Evolutionary conservation across 2,888 invertebrate genomes (phyloP).

Genomic region (Rhingia campestris): DNA sequence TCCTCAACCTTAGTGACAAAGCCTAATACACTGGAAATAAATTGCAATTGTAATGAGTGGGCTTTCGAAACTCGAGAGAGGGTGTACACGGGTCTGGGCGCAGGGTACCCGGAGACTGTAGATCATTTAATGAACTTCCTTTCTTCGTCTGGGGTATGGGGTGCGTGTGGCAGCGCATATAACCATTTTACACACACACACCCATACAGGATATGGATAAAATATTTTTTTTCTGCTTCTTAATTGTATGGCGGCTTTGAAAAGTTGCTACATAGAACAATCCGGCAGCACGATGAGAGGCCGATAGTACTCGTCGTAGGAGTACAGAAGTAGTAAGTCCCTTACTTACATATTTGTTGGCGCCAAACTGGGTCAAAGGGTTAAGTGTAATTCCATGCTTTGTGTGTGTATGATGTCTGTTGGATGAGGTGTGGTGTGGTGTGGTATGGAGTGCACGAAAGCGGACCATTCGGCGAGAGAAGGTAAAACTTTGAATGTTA

Average conservation of each 20-base stretch:
- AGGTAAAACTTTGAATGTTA: constrained; percentile 66
- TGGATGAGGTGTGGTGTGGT: neutral
- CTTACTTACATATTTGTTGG: constrained; percentile 62
- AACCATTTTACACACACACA: neutral
- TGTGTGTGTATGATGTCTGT: constrained; percentile 12
- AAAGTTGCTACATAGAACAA: constrained; percentile 62
- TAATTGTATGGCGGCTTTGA: constrained; percentile 63
- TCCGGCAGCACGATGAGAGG: constrained; percentile 55
- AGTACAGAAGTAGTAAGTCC: constrained; percentile 48
- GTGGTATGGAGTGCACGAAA: neutral
- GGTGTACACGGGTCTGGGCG: neutral
- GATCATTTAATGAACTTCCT: constrained; percentile 73
- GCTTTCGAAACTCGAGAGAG: constrained; percentile 55
- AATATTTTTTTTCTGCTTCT: constrained; percentile 21
- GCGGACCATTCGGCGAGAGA: constrained; percentile 26
- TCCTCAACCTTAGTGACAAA: constrained; percentile 58
- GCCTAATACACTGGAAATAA: constrained; percentile 73
- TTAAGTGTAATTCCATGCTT: constrained; percentile 62
- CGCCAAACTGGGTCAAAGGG: constrained; percentile 71
- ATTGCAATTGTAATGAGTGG: constrained; percentile 73
- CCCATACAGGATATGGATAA: constrained; percentile 55
- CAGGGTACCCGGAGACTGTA: constrained; percentile 23
- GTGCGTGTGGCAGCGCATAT: neutral
- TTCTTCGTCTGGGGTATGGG: constrained; percentile 8
- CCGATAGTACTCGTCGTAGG: constrained; percentile 41